A percentile compares a stretch with the other conserved stretches of the same genome.
These are phyloP conservation scores for Macropus fuliginosus DNA, from an alignment of 2,797 vertebrate genomes.

Conservation along the genomic window DNA sequence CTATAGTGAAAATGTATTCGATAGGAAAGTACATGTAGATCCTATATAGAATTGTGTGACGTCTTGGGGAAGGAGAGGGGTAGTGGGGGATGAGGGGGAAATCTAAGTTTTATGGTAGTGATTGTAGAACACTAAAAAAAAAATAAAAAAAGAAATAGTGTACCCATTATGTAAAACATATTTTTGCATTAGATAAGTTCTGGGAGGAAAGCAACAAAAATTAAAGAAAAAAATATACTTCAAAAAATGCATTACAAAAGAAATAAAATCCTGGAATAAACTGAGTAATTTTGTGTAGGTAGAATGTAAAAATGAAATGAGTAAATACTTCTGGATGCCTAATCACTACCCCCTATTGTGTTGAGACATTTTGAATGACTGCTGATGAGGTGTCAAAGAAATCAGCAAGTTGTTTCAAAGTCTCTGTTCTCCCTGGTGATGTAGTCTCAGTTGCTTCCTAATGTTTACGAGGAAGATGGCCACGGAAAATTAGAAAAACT, in stretches of 20 bases:
- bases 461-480: conserved; percentile 64
- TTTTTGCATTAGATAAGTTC: too few species aligned
- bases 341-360: conserved; percentile 44
- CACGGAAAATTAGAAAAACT: conserved; percentile 63
- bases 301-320: conserved; percentile 69
- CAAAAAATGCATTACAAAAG: conserved; percentile 21
- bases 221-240: too few species aligned
- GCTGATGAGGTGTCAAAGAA: conserved; percentile 66
- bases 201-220: too few species aligned
- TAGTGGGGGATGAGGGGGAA: too few species aligned
- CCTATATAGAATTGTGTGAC: too few species aligned
- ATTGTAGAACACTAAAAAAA: too few species aligned
- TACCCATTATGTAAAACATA: too few species aligned
- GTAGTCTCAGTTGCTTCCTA: conserved; percentile 59
- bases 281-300: conserved; percentile 66
- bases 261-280: conserved; percentile 59
- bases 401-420: conserved; percentile 64
- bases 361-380: conserved; percentile 63
- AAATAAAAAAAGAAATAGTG: too few species aligned
- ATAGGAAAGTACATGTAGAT: too few species aligned
- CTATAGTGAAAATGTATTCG: too few species aligned
- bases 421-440: conserved; percentile 56
- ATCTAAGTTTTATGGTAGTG: too few species aligned
- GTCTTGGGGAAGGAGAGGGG: too few species aligned
- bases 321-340: conserved; percentile 68